Base-by-base conservation (phyloP, 92 coral and sea anemone genomes). In the Phenganax subtilis region DNA sequence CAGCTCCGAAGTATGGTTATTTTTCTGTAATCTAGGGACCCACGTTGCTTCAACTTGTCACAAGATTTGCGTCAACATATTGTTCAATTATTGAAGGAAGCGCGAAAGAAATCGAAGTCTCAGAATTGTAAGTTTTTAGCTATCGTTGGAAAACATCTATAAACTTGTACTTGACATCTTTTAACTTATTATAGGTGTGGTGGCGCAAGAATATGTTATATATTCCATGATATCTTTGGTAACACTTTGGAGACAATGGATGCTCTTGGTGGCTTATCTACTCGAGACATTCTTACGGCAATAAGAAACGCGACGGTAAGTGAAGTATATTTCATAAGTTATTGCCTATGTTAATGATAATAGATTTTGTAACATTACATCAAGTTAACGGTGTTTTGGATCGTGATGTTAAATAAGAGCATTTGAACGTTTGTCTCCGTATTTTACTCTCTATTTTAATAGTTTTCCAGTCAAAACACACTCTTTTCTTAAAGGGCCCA, bases 11-110 rank as follows among this genome's bases (percentile, higher is more conserved):
- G 47, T 37, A 9, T 51, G 29, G 6, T 52, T 47, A 10, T 71
- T 9, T 58, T 25, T 6, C 57, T 5, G 31, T 9, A 66, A 10
- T 67, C 17, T 53, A 94, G 98, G 98, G 98, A 8, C 89, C 98
- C 10, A 90, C 89, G 86, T 85, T 94, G 9, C 91, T 94, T 61
- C 98, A 94, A 72, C 87, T 94, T 11, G 89, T 94, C 20, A 94
- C 98, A 12, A 84, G 91, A 81, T 94, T 94, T 85, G 98, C 98
- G 0, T 91, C 98, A 11, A 75, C 98, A 9, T 94, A 94, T 71
- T 94, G 98, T 68, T 86, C 98, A 29, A 94, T 94, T 25, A 94
- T 94, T 68, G 97, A 94, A 77, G 98, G 98, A 78, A 92, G 96
- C 59, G 98, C 98, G 3, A 87, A 81, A 2, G 90, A 94, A 17